Conservation (phyloP, 2,888 invertebrate genomes). For the Malthinus seriepunctatus region DNA sequence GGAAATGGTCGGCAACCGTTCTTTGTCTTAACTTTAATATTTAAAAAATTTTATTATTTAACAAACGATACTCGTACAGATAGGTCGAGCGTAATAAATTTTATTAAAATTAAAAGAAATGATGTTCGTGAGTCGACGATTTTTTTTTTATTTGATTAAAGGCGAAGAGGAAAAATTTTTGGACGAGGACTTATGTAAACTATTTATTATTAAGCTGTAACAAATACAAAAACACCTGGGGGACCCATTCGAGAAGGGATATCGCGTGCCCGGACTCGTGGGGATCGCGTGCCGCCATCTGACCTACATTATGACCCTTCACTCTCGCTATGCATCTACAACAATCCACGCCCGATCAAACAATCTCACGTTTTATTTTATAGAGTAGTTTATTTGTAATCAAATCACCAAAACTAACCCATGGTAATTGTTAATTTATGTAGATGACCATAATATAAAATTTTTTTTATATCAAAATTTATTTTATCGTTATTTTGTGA, state of each 20-base stretch:
- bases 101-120: constrained; percentile 5
- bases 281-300: constrained; percentile 51
- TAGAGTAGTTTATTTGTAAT: constrained; percentile 2
- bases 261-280: constrained; percentile 45
- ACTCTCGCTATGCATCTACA: constrained; percentile 40
- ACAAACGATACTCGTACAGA: background rate
- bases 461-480: too few relatives aligned
- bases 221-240: constrained; percentile 26
- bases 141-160: background rate
- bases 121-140: background rate
- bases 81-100: background rate
- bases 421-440: constrained; percentile 4
- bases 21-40: constrained; percentile 22
- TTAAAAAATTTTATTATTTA: constrained; percentile 6
- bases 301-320: constrained; percentile 52
- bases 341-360: constrained; percentile 35
- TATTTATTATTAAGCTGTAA: constrained; percentile 21
- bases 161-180: constrained; percentile 5
- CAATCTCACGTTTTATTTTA: constrained; percentile 17
- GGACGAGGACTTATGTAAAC: constrained; percentile 19
- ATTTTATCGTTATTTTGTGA: too few relatives aligned
- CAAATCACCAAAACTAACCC: background rate
- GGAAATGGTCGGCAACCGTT: constrained; percentile 27
- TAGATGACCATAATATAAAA: too few relatives aligned
- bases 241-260: constrained; percentile 29